phyloP scores from a whole-genome alignment of 1,140 invertebrate genomes.

The Caenorhabditis tropicalis region DNA sequence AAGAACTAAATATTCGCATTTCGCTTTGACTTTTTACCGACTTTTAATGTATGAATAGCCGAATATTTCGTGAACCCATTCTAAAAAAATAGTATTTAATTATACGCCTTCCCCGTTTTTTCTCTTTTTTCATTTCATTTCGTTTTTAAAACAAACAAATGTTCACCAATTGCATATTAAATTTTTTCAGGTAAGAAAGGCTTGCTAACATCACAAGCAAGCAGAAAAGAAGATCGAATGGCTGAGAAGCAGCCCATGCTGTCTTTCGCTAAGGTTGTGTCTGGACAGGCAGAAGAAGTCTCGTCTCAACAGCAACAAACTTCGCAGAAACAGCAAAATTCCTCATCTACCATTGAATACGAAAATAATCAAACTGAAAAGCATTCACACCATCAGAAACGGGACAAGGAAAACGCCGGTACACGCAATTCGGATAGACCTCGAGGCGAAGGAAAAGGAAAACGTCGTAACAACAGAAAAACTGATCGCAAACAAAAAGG shows the following conservation, averaged over 20 bases:
- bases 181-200: slow-evolving; percentile 29
- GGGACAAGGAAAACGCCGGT: slow-evolving; percentile 27
- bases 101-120: no score
- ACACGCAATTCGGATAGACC: slow-evolving; percentile 14
- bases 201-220: slow-evolving; percentile 36
- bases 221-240: slow-evolving; percentile 46
- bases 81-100: no score
- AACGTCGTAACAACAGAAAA: slow-evolving; percentile 32
- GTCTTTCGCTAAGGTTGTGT: slow-evolving; percentile 60
- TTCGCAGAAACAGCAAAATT: neutral
- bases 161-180: no score
- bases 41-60: no score
- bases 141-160: no score
- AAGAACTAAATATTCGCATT: no score
- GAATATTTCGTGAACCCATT: no score
- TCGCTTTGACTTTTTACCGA: no score
- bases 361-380: neutral
- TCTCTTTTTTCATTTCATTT: no score
- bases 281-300: slow-evolving; percentile 47
- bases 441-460: slow-evolving; percentile 26
- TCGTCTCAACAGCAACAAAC: neutral
- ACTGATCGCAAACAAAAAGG: neutral
- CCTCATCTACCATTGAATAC: slow-evolving; percentile 10
- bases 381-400: slow-evolving; percentile 1
- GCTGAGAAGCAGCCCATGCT: slow-evolving; percentile 60